Evolutionary conservation across 1,140 invertebrate species (phyloP), one percentile per base, ranked within the genome.

Genomic region (Zaprionus ghesquierei): DNA sequence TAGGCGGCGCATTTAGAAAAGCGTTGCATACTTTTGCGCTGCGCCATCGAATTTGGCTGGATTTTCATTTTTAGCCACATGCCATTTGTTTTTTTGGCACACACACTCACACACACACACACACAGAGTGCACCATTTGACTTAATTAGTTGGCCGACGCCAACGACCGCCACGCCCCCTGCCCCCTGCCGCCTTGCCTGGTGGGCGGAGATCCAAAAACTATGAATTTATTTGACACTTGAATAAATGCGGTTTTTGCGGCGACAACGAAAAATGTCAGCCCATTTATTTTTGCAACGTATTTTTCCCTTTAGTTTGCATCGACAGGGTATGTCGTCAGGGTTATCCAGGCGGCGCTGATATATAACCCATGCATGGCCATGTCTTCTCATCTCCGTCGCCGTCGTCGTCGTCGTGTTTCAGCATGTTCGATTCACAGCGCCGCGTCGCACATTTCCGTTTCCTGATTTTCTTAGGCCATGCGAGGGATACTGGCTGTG

Each of bases 221-320:
- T 87, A 90, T 90, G 87, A 90, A 90, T 90, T 90, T 90, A 90
- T 90, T 90, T 90, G 87, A 90, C 86, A 90, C 87, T 90, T 86
- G 86, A 90, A 90, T 90, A 90, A 90, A 80, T 90, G 87, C 81
- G 87, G 87, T 90, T 87, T 89, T 87, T 80, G 74, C 62, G 85
- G 74, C 85, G 71, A 77, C 84, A 69, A 89, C 69, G 84, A 87
- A 87, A 87, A 89, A 89, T 89, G 77, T 49, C 70, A 66, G 85
- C 55, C 76, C 72, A 89, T n/a, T n/a, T 89, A 87, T 86, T 79
- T 81, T 81, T 73, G 62, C 73, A 78, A 68, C 51, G 76, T 46
- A 75, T 80, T 79, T 84, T 76, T 77, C 54, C 31, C 29, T n/a
- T n/a, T 31, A 63, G 46, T 53, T 49, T 38, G 33, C 60, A 31